phyloP scores from a whole-genome alignment of 2,888 invertebrate genomes.

The Sclerodermus sp. region DNA sequence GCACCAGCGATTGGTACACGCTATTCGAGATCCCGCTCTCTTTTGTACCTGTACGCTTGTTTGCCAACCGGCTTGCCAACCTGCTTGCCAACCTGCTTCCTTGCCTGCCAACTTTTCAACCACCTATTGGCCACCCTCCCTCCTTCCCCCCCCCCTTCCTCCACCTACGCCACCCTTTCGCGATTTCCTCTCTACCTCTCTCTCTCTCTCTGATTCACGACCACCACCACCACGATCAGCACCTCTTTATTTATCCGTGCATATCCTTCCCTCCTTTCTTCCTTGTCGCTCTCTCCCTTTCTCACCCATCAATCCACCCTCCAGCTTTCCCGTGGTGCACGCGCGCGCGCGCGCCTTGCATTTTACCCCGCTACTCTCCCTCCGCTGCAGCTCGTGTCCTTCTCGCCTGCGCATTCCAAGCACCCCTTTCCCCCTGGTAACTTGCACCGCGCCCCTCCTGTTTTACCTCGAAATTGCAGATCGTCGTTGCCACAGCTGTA shows the following conservation, averaged over 20 bases:
- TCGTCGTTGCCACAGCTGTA: too few relatives aligned
- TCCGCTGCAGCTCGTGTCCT: neutral
- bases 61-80: too few relatives aligned
- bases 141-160: constrained; percentile 17
- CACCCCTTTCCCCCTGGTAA: neutral
- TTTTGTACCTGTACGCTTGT: too few relatives aligned
- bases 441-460: too few relatives aligned
- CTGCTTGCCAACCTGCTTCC: constrained; percentile 1
- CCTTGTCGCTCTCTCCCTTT: constrained; percentile 6
- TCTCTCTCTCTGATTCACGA: constrained; percentile 1
- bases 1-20: too few relatives aligned
- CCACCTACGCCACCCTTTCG: constrained; percentile 20
- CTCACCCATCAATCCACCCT: neutral
- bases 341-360: too few relatives aligned
- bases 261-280: constrained; percentile 1
- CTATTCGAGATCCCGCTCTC: too few relatives aligned
- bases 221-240: constrained; percentile 1
- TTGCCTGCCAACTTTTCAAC: too few relatives aligned
- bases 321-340: neutral
- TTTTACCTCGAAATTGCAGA: too few relatives aligned
- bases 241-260: constrained; percentile 4
- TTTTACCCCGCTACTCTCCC: too few relatives aligned
- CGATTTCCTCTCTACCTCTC: constrained; percentile 10
- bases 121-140: too few relatives aligned
- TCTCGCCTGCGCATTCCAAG: neutral